Evolutionary conservation across 2,888 invertebrate species (phyloP).

Genomic region (Cheilosia vulpina): DNA sequence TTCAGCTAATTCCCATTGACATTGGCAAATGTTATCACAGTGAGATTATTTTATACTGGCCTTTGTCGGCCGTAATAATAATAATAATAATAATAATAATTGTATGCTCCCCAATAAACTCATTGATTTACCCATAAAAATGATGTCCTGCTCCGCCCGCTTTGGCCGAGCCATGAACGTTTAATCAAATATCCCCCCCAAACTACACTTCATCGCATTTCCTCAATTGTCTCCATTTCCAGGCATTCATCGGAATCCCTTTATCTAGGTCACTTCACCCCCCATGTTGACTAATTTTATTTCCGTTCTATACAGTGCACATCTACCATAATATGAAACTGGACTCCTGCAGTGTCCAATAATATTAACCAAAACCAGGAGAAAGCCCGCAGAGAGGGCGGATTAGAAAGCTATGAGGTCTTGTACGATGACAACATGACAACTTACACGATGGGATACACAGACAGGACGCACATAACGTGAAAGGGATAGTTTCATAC

Average conservation of each 20-base stretch:
- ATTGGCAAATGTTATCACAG: slow-evolving; percentile 36
- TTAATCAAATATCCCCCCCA: slow-evolving; percentile 47
- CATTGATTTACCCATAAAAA: slow-evolving; percentile 65
- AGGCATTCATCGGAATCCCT: slow-evolving; percentile 44
- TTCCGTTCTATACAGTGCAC: slow-evolving; percentile 29
- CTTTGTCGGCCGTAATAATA: slow-evolving; percentile 39
- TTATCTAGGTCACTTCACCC: slow-evolving; percentile 62
- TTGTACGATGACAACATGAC: slow-evolving; percentile 14
- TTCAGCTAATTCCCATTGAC: slow-evolving; percentile 16
- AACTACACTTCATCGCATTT: slow-evolving; percentile 40
- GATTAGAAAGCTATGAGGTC: slow-evolving; percentile 21
- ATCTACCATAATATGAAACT: not conserved
- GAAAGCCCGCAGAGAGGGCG: not conserved
- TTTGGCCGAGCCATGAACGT: not conserved
- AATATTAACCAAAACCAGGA: slow-evolving; percentile 8
- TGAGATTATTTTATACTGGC: slow-evolving; percentile 22
- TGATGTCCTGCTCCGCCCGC: not conserved
- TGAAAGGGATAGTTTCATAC: not conserved
- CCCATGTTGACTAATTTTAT: slow-evolving; percentile 68
- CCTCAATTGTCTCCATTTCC: slow-evolving; percentile 64
- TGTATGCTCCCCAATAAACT: slow-evolving; percentile 44
- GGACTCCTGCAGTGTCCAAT: slow-evolving; percentile 54
- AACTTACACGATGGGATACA: slow-evolving; percentile 2
- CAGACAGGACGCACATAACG: not conserved
- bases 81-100: slow-evolving; percentile 64